Conservation (phyloP, 1,140 invertebrate genomes). For the Drosophila burlai region DNA sequence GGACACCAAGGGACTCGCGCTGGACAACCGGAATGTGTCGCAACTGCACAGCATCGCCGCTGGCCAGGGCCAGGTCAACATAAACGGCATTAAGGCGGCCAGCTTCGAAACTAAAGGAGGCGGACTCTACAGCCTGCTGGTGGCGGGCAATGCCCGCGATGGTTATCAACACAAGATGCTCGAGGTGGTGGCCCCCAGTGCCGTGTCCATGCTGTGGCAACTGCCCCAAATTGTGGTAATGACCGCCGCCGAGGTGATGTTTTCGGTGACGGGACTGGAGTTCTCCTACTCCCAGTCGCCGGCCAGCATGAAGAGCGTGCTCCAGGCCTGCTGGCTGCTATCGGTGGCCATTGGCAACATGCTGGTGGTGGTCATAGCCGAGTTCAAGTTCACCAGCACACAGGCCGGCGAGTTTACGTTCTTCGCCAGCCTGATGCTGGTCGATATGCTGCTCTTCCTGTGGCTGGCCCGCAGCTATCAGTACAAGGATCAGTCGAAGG, state of each 20-base stretch:
- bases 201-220: constrained; percentile 92
- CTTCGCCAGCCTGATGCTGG: constrained; percentile 93
- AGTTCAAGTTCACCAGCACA: constrained; percentile 69
- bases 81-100: constrained; percentile 70
- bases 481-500: constrained; percentile 77
- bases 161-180: constrained; percentile 52
- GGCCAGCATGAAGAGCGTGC: constrained; percentile 94
- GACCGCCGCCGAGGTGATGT: constrained; percentile 93
- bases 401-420: constrained; percentile 92
- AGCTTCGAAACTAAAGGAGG: constrained; percentile 86
- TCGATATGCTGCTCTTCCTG: constrained; percentile 93
- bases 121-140: constrained; percentile 87
- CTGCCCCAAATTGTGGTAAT: constrained; percentile 95
- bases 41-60: constrained; percentile 83
- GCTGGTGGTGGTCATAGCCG: constrained; percentile 93
- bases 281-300: constrained; percentile 97
- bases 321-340: constrained; percentile 95
- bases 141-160: constrained; percentile 87
- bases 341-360: constrained; percentile 97
- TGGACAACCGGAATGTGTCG: constrained; percentile 67
- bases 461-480: constrained; percentile 90
- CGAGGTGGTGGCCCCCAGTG: constrained; percentile 88
- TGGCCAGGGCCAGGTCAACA: constrained; percentile 80
- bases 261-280: constrained; percentile 95
- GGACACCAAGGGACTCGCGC: neutral